Base-by-base conservation (phyloP, 1,140 invertebrate genomes). In the Microplitis mediator region DNA sequence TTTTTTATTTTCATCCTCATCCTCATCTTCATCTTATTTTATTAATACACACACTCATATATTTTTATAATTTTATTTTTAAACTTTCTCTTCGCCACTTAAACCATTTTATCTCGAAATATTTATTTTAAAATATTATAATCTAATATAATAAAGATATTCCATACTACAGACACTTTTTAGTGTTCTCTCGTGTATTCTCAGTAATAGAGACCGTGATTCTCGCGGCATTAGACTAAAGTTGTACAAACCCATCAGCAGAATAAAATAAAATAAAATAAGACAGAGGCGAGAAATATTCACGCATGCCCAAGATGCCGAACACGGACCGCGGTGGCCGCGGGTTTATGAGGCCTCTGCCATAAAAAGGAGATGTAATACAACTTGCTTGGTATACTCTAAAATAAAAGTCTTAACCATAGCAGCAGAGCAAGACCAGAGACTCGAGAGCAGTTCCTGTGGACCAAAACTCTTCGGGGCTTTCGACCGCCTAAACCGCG, bases 311-410 rank as follows among this genome's bases (percentile, higher is more conserved):
- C 61, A 39, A 74, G 75, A 79, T 76, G 70, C 79, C 78, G 79
- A 80, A 78, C 78, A 80, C 75, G 76, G 50, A 52, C 58, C 50
- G 72, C 65, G 74, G 69, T 74, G 62, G 75, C 52, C 78, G 79
- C 78, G 72, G 66, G 65, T 81, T 81, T 81, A 81, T 78, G 79
- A 79, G 76, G 76, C 74, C 65, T 54, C 65, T 72, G 77, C 74
- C 79, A 80, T 81, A 81, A 81, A 81, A 81, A 73, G 65, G 69
- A 74, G 74, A 80, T 78, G 79, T 80, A 78, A 73, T 77, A 81
- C 79, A 79, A 81, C 65, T 76, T 70, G 70, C 31, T 66, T 60
- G 4, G 64, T 39, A 66, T 67, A 32, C 50, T 58, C 51, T 13
- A 14, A 50, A 23, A 23, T 23, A 23, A 23, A 23, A 23, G 23